Percentiles rank a stretch among this genome's conserved stretches.
These are phyloP conservation scores for Augochlorella aurata DNA, from an alignment of 2,888 invertebrate genomes.

Conservation along the genomic window DNA sequence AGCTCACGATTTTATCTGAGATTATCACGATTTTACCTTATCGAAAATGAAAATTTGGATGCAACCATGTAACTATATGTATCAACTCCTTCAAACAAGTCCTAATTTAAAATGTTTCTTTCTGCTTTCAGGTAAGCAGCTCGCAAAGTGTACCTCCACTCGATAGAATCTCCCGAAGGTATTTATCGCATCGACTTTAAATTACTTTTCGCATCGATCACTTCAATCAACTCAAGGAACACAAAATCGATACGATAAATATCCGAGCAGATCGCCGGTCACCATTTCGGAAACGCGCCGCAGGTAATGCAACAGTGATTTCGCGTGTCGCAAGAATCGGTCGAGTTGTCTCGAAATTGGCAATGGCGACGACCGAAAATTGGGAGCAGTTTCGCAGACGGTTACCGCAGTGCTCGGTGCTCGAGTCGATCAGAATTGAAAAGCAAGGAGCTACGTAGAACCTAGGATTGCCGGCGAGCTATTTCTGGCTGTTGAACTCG, in stretches of 20 bases:
- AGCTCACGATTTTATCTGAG: too few relatives aligned
- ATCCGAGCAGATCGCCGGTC: neutral
- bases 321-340: too few relatives aligned
- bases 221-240: neutral
- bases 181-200: neutral
- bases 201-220: too few relatives aligned
- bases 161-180: neutral
- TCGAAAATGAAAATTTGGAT: too few relatives aligned
- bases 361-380: too few relatives aligned
- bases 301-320: neutral
- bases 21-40: too few relatives aligned
- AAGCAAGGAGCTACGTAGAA: neutral
- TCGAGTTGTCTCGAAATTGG: too few relatives aligned
- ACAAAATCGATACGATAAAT: neutral
- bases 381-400: too few relatives aligned
- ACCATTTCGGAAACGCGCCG: neutral
- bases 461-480: conserved; percentile 29
- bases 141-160: neutral
- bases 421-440: neutral
- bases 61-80: too few relatives aligned
- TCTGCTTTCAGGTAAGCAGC: neutral
- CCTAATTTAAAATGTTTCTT: neutral
- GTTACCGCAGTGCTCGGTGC: too few relatives aligned
- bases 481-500: conserved; percentile 19
- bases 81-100: too few relatives aligned